phyloP scores from a whole-genome alignment of 2,113 vertebrate species.

The Melierax canorus region DNA sequence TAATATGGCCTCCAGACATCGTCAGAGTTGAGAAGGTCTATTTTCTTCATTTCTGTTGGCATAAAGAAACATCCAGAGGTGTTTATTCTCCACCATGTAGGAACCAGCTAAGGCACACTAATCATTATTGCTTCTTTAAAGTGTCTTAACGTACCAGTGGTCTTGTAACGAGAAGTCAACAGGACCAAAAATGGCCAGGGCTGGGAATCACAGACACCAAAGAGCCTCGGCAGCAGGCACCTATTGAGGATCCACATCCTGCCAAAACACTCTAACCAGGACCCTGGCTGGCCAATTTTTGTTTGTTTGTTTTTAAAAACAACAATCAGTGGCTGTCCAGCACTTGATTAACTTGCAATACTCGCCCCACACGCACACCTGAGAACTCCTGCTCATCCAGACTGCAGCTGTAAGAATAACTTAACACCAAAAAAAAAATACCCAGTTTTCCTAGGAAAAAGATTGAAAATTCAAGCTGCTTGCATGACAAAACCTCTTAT shows the following conservation, averaged over 20 bases:
- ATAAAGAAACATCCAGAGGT: background rate
- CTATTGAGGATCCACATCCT: background rate
- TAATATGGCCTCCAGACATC: background rate
- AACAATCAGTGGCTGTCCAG: background rate
- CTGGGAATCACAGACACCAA: background rate
- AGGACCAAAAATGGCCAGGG: background rate
- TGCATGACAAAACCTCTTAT: background rate
- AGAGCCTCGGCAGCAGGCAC: background rate
- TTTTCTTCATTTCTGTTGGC: background rate
- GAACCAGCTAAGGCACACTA: background rate
- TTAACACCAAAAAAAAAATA: background rate
- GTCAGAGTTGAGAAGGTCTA: background rate
- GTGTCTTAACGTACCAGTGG: background rate
- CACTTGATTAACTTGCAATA: background rate
- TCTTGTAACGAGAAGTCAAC: background rate
- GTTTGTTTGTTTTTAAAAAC: background rate
- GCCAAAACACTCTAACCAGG: background rate
- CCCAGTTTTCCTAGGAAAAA: background rate
- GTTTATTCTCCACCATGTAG: background rate
- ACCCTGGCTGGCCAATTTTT: background rate
- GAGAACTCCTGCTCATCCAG: background rate
- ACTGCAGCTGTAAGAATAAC: background rate
- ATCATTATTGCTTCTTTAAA: background rate
- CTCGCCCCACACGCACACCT: fast-evolving
- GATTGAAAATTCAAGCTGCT: background rate